These are phyloP conservation scores for Zaprionus africanus DNA, from an alignment of 1,140 invertebrate species.

Conservation along the genomic window DNA sequence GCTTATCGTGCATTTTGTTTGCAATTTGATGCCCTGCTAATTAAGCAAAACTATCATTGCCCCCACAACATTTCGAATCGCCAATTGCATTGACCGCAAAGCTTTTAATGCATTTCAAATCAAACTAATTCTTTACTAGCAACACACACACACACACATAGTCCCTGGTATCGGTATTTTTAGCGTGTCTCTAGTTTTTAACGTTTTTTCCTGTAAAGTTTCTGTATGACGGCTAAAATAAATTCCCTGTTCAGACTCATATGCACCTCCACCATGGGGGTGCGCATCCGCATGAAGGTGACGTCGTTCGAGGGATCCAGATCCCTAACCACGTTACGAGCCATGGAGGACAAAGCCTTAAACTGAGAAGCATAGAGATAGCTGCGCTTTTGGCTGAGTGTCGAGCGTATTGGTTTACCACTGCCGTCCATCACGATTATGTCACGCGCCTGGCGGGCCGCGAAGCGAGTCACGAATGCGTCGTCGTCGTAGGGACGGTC, in stretches of 20 bases:
- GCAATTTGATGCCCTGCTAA: neutral
- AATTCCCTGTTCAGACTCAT: slow-evolving; percentile 48
- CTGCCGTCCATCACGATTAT: slow-evolving; percentile 56
- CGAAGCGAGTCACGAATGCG: slow-evolving; percentile 49
- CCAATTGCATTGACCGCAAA: neutral
- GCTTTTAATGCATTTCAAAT: neutral
- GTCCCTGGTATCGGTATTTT: no score
- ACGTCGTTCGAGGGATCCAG: slow-evolving; percentile 92
- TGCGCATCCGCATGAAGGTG: slow-evolving; percentile 93
- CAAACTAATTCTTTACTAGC: neutral
- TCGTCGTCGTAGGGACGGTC: slow-evolving; percentile 50
- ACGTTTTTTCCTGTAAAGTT: slow-evolving; percentile 11
- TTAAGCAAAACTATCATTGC: neutral
- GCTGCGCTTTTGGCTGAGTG: slow-evolving; percentile 41
- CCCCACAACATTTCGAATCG: neutral
- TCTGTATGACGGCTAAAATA: slow-evolving; percentile 49
- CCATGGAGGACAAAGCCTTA: slow-evolving; percentile 87
- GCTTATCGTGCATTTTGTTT: neutral
- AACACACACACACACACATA: slow-evolving; percentile 19
- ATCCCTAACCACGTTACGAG: slow-evolving; percentile 89
- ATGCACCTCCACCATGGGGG: slow-evolving; percentile 92
- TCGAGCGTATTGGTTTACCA: slow-evolving; percentile 53
- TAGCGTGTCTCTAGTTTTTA: neutral
- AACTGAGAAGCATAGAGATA: slow-evolving; percentile 22
- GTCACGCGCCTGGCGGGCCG: slow-evolving; percentile 44